phyloP scores from a whole-genome alignment of 2,113 vertebrate species.

The Eupsittula cactorum region DNA sequence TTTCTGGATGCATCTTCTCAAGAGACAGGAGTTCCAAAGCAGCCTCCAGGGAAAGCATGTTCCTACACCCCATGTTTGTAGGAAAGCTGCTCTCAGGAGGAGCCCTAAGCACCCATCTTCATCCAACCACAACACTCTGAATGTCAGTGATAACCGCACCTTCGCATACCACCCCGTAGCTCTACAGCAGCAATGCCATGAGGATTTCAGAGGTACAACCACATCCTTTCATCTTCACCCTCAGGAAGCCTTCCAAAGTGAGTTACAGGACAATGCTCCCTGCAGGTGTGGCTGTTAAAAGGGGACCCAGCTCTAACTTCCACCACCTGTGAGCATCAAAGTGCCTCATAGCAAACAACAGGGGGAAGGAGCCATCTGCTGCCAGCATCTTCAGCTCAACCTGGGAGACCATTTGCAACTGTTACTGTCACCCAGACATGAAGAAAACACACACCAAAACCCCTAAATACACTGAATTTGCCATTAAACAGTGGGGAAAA shows the following conservation, averaged over 20 bases:
- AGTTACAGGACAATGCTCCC: background rate
- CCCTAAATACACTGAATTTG: background rate
- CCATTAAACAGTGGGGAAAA: background rate
- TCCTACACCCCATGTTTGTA: fast-evolving
- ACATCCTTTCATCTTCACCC: background rate
- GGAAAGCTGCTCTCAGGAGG: background rate
- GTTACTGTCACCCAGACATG: background rate
- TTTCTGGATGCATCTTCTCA: fast-evolving
- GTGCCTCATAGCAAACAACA: background rate
- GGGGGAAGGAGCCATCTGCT: background rate
- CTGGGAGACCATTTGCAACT: background rate
- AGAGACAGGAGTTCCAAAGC: background rate
- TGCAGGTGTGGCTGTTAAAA: background rate
- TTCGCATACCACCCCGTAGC: fast-evolving
- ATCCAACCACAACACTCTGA: fast-evolving
- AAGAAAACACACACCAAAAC: background rate
- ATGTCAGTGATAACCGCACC: fast-evolving
- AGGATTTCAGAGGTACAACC: background rate
- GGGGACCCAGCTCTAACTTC: background rate
- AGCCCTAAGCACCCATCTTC: background rate
- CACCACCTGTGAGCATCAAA: background rate
- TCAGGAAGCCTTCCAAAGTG: background rate
- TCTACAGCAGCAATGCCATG: fast-evolving
- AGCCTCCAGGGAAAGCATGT: background rate
- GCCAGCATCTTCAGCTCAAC: background rate